Conservation (phyloP, 2,888 invertebrate species). For the Abrostola triplasia region DNA sequence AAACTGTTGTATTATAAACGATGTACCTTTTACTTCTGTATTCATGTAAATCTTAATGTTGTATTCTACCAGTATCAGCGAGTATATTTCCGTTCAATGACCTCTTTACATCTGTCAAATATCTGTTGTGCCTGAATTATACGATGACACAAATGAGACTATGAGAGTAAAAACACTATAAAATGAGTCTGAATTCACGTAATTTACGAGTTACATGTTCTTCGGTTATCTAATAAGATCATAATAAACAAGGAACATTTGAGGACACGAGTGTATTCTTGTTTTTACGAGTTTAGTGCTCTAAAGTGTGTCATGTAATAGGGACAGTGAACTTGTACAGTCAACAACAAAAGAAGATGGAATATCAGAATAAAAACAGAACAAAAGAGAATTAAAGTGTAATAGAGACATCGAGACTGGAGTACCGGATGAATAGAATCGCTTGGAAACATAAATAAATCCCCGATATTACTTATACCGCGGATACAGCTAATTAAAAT, state of each 20-base stretch:
- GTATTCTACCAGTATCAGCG: constrained; percentile 1
- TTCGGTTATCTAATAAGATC: constrained; percentile 44
- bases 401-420: not conserved
- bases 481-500: not conserved
- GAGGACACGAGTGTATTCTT: constrained; percentile 10
- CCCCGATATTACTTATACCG: not conserved
- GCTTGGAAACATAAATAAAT: not conserved
- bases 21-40: no score
- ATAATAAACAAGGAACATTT: constrained; percentile 27
- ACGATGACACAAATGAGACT: constrained; percentile 37
- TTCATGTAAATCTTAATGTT: not conserved
- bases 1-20: no score
- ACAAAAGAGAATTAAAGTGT: no score
- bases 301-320: constrained; percentile 34
- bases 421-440: not conserved
- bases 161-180: constrained; percentile 20
- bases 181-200: constrained; percentile 14
- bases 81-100: constrained; percentile 25
- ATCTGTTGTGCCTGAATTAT: constrained; percentile 15
- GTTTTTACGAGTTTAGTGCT: constrained; percentile 30
- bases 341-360: not conserved
- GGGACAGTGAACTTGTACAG: constrained; percentile 18
- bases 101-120: constrained; percentile 9
- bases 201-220: constrained; percentile 10
- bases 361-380: no score